Evolutionary conservation across 2,888 invertebrate species (phyloP).

Genomic region (Dynastes hyllus): DNA sequence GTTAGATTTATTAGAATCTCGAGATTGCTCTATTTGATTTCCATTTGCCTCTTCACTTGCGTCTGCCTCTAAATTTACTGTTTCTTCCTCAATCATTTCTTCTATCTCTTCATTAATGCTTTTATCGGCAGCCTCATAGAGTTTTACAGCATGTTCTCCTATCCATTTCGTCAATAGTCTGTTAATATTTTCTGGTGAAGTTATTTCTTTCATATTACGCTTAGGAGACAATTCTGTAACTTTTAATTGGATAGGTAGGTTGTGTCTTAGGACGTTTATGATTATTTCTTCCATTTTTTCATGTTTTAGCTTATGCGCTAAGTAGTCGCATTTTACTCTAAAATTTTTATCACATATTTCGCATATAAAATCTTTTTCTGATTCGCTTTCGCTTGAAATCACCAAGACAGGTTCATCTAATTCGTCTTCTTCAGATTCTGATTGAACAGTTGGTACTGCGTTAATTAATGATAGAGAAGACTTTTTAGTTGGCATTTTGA

Average conservation of each 20-base stretch:
- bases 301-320: slow-evolving; percentile 53
- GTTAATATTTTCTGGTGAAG: slow-evolving; percentile 19
- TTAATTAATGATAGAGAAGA: slow-evolving; percentile 12
- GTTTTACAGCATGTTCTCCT: slow-evolving; percentile 21
- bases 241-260: background rate
- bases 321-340: slow-evolving; percentile 47
- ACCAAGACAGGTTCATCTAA: background rate
- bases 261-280: slow-evolving; percentile 39
- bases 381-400: background rate
- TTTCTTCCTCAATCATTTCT: background rate
- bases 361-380: slow-evolving; percentile 37
- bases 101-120: slow-evolving; percentile 7
- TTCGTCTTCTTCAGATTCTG: background rate
- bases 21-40: background rate
- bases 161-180: slow-evolving; percentile 35
- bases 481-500: slow-evolving; percentile 30
- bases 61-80: background rate
- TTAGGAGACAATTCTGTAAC: background rate
- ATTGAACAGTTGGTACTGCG: background rate
- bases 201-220: background rate
- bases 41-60: too few relatives aligned
- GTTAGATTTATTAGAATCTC: background rate
- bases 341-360: slow-evolving; percentile 53
- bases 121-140: slow-evolving; percentile 10
- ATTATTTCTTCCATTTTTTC: slow-evolving; percentile 51